Evolutionary conservation across 2,888 invertebrate genomes (phyloP), one percentile per base, ranked within the genome.

Genomic region (Copidosoma aretas): DNA sequence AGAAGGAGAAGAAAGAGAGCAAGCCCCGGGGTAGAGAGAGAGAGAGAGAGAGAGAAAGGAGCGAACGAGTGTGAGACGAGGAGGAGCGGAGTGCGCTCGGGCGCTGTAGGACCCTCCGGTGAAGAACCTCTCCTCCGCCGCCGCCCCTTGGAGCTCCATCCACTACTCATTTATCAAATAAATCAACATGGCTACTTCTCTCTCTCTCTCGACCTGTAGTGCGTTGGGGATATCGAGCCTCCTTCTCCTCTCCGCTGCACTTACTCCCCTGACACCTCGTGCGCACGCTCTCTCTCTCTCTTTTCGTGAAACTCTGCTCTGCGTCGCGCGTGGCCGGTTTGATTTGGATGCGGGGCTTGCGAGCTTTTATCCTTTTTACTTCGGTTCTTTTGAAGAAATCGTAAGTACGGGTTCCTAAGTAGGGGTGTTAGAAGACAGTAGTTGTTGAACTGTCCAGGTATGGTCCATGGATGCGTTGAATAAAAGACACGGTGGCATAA

Each of bases 121-220:
- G 80, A 79, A 81, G 81, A 81, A 81, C 79, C 77, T 73, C 68
- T 69, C 72, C 65, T 60, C 70, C 60, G 70, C 58, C 57, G 65
- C 65, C 65, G 56, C 64, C 52, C 71, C 75, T 76, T 78, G 75
- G 77, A 78, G 79, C 79, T 79, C 79, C 78, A 80, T 79, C 78
- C 78, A 79, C 79, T 78, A 78, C 80, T 80, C 82, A 80, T 80
- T 81, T 80, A 80, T 81, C 80, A 81, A 81, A 81, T 81, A 81
- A 80, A 81, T 81, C 81, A 81, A 82, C 81, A 79, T 78, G 75
- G 79, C 79, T 81, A 81, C 80, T 82, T 79, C 78, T 77, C n/a
- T n/a, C n/a, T n/a, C n/a, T n/a, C n/a, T n/a, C n/a, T n/a, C 78
- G 77, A 79, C 79, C 78, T 32, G 32, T 32, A 32, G 32, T 76